phyloP scores from a whole-genome alignment of 2,888 invertebrate species.

The Maniola hyperantus region DNA sequence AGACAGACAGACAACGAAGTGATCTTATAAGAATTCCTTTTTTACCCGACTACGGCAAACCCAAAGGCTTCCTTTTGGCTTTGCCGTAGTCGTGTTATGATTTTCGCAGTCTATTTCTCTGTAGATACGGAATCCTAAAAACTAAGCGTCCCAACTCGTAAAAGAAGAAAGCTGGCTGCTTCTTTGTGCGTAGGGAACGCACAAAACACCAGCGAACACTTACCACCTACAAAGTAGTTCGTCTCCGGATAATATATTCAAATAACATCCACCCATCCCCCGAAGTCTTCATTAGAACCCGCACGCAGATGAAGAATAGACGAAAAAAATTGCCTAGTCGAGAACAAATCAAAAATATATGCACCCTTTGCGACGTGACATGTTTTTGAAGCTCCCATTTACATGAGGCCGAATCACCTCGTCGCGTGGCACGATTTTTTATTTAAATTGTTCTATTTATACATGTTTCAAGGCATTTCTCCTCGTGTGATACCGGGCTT shows the following conservation, averaged over 20 bases:
- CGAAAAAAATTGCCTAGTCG: constrained; percentile 71
- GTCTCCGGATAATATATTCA: constrained; percentile 32
- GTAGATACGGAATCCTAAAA: too few relatives aligned
- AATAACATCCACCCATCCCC: constrained; percentile 31
- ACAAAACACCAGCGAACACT: background rate
- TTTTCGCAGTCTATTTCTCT: too few relatives aligned
- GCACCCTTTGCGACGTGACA: constrained; percentile 80
- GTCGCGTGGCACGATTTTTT: constrained; percentile 79
- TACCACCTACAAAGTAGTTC: background rate
- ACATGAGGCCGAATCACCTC: constrained; percentile 65
- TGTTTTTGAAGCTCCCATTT: constrained; percentile 70
- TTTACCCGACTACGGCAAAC: too few relatives aligned
- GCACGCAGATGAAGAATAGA: constrained; percentile 50
- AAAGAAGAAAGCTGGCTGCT: too few relatives aligned
- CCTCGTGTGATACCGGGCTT: constrained; percentile 50
- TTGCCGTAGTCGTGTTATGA: too few relatives aligned
- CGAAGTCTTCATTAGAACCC: constrained; percentile 40
- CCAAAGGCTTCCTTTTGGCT: too few relatives aligned
- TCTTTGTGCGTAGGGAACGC: too few relatives aligned
- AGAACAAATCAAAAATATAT: constrained; percentile 82
- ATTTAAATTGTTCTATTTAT: constrained; percentile 80
- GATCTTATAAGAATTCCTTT: too few relatives aligned
- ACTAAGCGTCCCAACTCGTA: too few relatives aligned
- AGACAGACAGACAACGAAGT: too few relatives aligned
- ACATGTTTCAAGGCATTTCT: constrained; percentile 72